Evolutionary conservation across 2,797 vertebrate genomes (phyloP).

Genomic region (Clarias platycephalus): DNA sequence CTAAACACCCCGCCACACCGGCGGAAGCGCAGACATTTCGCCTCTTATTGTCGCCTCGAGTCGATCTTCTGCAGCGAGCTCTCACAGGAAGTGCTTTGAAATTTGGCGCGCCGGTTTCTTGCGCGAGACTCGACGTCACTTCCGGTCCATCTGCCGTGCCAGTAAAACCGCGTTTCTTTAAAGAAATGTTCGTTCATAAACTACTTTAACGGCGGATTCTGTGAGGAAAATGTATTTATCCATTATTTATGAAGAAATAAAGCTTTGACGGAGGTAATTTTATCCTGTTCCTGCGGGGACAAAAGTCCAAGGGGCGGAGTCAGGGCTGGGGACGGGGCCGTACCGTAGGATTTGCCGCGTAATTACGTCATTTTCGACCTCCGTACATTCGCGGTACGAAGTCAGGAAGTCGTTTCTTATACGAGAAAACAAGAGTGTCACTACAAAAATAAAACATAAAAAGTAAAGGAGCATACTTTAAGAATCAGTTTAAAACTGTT

Average conservation of each 20-base stretch:
- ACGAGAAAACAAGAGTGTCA: too few species aligned
- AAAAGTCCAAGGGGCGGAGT: background rate
- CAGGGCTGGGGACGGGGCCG: background rate
- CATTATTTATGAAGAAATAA: too few species aligned
- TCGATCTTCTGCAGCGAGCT: slow-evolving; percentile 35
- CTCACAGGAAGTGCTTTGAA: slow-evolving; percentile 83
- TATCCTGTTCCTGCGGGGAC: background rate
- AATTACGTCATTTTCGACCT: background rate
- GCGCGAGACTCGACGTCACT: slow-evolving; percentile 64
- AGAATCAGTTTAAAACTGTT: too few species aligned
- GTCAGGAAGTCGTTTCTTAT: too few species aligned
- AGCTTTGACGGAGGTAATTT: background rate
- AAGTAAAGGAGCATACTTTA: too few species aligned
- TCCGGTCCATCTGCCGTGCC: slow-evolving; percentile 57
- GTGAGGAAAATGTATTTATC: too few species aligned
- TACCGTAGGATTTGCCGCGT: background rate
- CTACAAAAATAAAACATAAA: too few species aligned
- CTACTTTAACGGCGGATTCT: too few species aligned
- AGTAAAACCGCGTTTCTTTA: background rate
- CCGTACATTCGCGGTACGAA: background rate
- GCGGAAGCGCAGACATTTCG: background rate
- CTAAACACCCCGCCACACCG: background rate
- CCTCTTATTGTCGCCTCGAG: slow-evolving; percentile 45
- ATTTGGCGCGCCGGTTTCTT: slow-evolving; percentile 81
- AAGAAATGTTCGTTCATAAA: too few species aligned